Evolutionary conservation across 2,797 vertebrate species (phyloP).

Genomic region (Podarcis siculus): DNA sequence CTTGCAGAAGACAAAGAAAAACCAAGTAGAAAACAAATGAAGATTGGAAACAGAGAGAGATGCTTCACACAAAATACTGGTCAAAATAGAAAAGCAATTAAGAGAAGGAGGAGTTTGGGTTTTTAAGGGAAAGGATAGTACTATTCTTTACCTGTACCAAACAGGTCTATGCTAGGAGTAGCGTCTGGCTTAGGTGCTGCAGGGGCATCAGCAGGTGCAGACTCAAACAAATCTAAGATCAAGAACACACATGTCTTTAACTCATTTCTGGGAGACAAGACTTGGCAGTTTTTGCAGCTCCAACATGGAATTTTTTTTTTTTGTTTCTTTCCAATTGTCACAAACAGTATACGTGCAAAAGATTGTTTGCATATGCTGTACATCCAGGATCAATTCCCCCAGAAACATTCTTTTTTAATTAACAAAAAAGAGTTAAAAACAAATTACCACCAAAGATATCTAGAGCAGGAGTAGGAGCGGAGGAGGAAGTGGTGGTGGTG

Average conservation of each 20-base stretch:
- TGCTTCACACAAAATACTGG: slow-evolving; percentile 49
- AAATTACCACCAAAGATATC: slow-evolving; percentile 99
- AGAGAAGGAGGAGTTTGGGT: background rate
- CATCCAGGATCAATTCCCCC: slow-evolving; percentile 62
- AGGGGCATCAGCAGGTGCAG: slow-evolving; percentile 90
- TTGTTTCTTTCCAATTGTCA: slow-evolving; percentile 37
- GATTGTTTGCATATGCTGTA: slow-evolving; percentile 28
- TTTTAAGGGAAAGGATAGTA: slow-evolving; percentile 24
- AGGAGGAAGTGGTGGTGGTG: slow-evolving; percentile 61
- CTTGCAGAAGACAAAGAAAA: slow-evolving; percentile 82
- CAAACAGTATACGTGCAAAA: slow-evolving; percentile 67
- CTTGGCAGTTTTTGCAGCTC: slow-evolving; percentile 44
- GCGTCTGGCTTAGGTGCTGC: slow-evolving; percentile 93
- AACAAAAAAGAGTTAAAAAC: slow-evolving; percentile 69
- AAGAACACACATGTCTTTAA: slow-evolving; percentile 87
- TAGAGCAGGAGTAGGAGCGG: slow-evolving; percentile 88
- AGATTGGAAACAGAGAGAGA: slow-evolving; percentile 44
- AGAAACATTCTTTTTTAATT: background rate
- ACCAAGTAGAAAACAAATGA: slow-evolving; percentile 68
- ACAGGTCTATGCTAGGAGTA: slow-evolving; percentile 99
- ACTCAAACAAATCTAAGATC: slow-evolving; percentile 99
- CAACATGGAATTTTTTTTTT: slow-evolving; percentile 33
- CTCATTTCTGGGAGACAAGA: slow-evolving; percentile 57
- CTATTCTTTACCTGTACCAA: slow-evolving; percentile 94
- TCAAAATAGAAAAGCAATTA: slow-evolving; percentile 43